These are phyloP conservation scores for Cephalotes varians DNA, from an alignment of 2,888 invertebrate genomes.

Conservation along the genomic window DNA sequence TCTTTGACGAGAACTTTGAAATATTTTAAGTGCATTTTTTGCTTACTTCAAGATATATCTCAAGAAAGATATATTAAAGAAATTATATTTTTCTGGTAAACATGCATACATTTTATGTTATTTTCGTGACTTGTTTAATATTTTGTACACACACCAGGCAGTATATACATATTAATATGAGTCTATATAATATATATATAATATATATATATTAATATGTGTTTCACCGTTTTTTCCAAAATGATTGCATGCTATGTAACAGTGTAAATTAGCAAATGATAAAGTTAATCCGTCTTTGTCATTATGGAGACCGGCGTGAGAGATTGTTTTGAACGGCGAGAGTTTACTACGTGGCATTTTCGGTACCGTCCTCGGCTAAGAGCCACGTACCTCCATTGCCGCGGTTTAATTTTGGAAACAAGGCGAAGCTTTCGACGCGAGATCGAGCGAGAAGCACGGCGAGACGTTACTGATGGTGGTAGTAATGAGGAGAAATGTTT, in stretches of 20 bases:
- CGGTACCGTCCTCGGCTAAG: constrained; percentile 56
- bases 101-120: neutral
- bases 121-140: constrained; percentile 18
- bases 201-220: constrained; percentile 1
- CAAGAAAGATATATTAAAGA: neutral
- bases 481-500: constrained; percentile 76
- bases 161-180: neutral
- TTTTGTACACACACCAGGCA: neutral
- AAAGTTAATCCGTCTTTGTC: constrained; percentile 35
- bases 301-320: neutral
- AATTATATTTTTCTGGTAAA: constrained; percentile 13
- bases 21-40: constrained; percentile 1
- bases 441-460: constrained; percentile 68
- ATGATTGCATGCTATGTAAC: neutral
- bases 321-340: constrained; percentile 10
- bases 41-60: neutral
- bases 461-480: constrained; percentile 48
- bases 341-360: constrained; percentile 25
- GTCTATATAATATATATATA: no score
- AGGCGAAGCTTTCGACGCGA: constrained; percentile 74
- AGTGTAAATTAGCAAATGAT: constrained; percentile 17
- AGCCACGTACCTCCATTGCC: constrained; percentile 55
- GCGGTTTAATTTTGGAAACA: constrained; percentile 78
- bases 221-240: constrained; percentile 5
- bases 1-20: constrained; percentile 7